Evolutionary conservation across 2,113 vertebrate genomes (phyloP), one percentile per base, ranked within the genome.

Genomic region (Rhegmatorhina hoffmannsi): DNA sequence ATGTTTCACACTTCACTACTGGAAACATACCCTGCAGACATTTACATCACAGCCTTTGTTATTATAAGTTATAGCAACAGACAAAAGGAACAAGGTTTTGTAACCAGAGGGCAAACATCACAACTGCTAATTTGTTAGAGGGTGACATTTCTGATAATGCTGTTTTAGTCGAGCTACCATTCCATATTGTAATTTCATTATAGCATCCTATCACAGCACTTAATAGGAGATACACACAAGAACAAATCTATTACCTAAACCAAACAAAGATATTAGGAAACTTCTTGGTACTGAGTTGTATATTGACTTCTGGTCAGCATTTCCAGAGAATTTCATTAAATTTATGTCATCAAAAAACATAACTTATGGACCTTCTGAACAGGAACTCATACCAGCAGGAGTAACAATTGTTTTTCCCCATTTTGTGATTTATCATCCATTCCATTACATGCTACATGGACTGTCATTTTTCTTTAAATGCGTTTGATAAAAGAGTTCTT

Each of bases 301-400:
- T 92, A 95, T 93, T 95, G 96, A 97, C 92, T 97, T 96, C 89
- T 91, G 87, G 92, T 95, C 95, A 97, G 86, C 77, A 88, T 96
- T 97, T 97, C 90, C 94, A 89, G 96, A 96, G 70, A 95, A 90
- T 94, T 97, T 97, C 95, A 97, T 97, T 97, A 97, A 96, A 96
- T 95, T 92, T 92, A 96, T 92, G 94, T 95, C 87, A 94, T 95
- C 92, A 88, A 78, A 89, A 96, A 97, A 46, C 43, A 47, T 93
- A 97, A 96, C 43, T 60, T 74, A 96, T 68, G 88, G 81, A 87
- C 77, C 52, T 91, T 86, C 66, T 83, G 80, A 96, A 36, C 17
- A 53, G 59, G 66, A 96, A 94, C 60, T 93, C 50, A 21, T 80
- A 78, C 49, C 76, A 85, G 92, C 78, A 84, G 94, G 58, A 94